These are phyloP conservation scores for Volucella inanis DNA, from an alignment of 2,888 invertebrate genomes.

Conservation along the genomic window DNA sequence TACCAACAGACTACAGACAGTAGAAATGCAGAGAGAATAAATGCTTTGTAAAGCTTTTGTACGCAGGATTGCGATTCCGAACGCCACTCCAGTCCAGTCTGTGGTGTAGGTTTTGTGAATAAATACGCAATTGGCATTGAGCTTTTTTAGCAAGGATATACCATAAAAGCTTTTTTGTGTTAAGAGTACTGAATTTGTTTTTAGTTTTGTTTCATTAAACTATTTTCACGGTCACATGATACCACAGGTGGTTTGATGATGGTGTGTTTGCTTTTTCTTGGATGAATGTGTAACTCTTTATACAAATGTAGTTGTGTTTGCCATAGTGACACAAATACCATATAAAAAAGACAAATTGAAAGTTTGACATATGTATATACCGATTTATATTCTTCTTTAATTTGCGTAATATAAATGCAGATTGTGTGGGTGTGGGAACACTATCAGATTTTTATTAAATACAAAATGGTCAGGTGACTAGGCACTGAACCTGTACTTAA, in stretches of 20 bases:
- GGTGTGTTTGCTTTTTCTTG: conserved; percentile 19
- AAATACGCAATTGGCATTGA: conserved; percentile 55
- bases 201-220: conserved; percentile 33
- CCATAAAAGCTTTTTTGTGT: conserved; percentile 37
- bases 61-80: not conserved
- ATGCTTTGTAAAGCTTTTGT: conserved; percentile 15
- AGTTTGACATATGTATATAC: conserved; percentile 31
- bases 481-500: too few relatives aligned
- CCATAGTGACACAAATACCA: conserved; percentile 25
- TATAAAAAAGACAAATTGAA: not conserved
- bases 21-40: conserved; percentile 6
- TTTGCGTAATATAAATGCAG: conserved; percentile 24
- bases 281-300: not conserved
- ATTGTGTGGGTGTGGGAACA: conserved; percentile 31
- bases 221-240: conserved; percentile 72
- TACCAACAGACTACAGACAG: too few relatives aligned
- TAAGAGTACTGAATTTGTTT: conserved; percentile 30
- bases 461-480: not conserved
- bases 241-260: conserved; percentile 73
- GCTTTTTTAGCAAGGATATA: conserved; percentile 55
- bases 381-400: conserved; percentile 4
- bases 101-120: conserved; percentile 24
- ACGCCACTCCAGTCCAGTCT: not conserved
- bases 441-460: conserved; percentile 43
- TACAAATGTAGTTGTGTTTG: conserved; percentile 19